Conservation (phyloP, 2,113 vertebrate species). For the Poecilia latipinna region DNA sequence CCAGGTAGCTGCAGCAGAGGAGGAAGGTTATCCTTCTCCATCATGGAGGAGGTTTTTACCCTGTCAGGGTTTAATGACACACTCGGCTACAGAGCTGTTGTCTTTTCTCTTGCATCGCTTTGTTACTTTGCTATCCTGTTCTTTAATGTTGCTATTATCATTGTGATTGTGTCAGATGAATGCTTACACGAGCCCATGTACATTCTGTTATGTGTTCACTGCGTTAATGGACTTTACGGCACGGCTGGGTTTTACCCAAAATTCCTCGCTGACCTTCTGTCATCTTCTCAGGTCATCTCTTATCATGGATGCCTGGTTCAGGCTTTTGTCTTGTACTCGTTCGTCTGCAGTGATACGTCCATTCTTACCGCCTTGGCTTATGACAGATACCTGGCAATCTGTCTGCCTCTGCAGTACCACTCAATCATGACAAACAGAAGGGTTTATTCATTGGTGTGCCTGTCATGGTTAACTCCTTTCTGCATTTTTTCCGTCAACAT, state of each 20-base stretch:
- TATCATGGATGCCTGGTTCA: conserved; percentile 14
- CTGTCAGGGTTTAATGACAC: conserved; percentile 13
- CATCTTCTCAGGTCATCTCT: conserved; percentile 13
- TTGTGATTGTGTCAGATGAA: conserved; percentile 4
- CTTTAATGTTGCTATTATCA: background rate
- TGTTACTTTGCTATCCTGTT: conserved; percentile 10
- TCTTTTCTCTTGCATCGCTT: conserved; percentile 10
- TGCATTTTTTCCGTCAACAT: conserved; percentile 22
- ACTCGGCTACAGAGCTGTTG: background rate
- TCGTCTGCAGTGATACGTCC: conserved; percentile 22
- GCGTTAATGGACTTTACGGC: conserved; percentile 15
- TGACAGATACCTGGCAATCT: conserved; percentile 25
- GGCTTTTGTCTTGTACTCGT: conserved; percentile 21
- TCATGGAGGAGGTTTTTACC: conserved; percentile 13
- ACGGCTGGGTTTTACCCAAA: conserved; percentile 13
- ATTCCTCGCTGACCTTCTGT: conserved; percentile 13
- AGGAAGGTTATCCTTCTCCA: background rate
- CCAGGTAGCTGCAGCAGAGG: background rate
- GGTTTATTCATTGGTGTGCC: conserved; percentile 2
- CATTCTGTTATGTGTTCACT: background rate
- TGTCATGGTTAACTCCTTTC: conserved; percentile 15
- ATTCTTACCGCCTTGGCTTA: conserved; percentile 11
- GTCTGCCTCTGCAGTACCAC: conserved; percentile 14
- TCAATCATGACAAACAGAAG: conserved; percentile 4
- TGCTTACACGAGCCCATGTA: conserved; percentile 21